Evolutionary conservation across 2,888 invertebrate genomes (phyloP), one percentile per base, ranked within the genome.

Genomic region (Himalopsyche japonica): DNA sequence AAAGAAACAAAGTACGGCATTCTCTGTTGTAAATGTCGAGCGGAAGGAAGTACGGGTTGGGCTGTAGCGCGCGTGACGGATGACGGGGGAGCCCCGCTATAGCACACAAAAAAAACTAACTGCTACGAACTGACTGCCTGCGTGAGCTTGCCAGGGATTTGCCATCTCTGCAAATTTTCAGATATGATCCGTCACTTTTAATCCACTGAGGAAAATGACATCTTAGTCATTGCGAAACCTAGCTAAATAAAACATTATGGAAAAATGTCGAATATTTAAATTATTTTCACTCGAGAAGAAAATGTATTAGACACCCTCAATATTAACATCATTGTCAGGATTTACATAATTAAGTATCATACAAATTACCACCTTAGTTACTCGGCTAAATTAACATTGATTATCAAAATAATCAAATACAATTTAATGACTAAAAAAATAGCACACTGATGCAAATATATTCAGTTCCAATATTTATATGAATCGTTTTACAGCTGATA

Each of bases 41-140:
- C 86, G 86, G 86, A 86, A 86, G 86, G 86, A 86, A 86, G 85
- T 57, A 85, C 81, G 86, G 86, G 84, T 84, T 84, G 70, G 81
- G 84, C 76, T 3, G 57, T 12, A 57, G 57, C 57, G 57, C 57
- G 57, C 57, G 57, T 57, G 57, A 57, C 57, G 57, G 57, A 57
- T 57, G 57, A 57, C 57, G 57, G 57, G 57, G 57, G 57, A 20
- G 57, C 57, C 57, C 57, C 57, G 57, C 57, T 57, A 57, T 57
- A 15, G 12, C 15, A 43, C 43, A 57, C 20, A 57, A 57, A 57
- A 57, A 57, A 57, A 57, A 57, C 57, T 15, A 43, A 20, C 20
- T 57, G 24, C 57, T 15, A 57, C 7, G 57, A n/a, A 20, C 57
- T 57, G 10, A 57, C 57, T 57, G 57, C 57, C 20, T 57, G 57